Evolutionary conservation across 2,888 invertebrate genomes (phyloP).

Genomic region (Harmothoe impar): DNA sequence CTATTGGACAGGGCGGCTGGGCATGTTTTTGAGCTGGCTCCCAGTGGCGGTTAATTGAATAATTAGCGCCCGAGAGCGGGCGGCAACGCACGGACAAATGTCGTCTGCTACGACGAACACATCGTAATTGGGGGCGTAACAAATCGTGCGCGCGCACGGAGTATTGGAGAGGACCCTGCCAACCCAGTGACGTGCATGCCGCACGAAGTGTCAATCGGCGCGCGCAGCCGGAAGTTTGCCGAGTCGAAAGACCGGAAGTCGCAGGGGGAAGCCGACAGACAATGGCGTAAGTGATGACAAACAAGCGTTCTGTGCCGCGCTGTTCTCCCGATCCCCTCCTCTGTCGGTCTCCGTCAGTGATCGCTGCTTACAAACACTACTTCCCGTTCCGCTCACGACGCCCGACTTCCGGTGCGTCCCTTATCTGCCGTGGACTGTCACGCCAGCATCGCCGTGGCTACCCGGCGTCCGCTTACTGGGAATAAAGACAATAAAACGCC

Average conservation of each 20-base stretch:
- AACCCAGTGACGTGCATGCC: constrained; percentile 34
- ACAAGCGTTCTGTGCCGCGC: constrained; percentile 36
- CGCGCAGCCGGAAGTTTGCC: constrained; percentile 60
- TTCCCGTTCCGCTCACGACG: constrained; percentile 45
- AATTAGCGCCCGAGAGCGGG: constrained; percentile 18
- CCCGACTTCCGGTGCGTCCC: constrained; percentile 45
- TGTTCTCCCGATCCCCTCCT: not conserved
- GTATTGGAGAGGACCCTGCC: not conserved
- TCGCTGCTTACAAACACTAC: constrained; percentile 28
- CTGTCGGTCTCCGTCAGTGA: not conserved
- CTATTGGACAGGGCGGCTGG: not conserved
- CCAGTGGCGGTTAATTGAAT: constrained; percentile 43
- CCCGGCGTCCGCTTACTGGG: not conserved
- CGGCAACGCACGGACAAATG: constrained; percentile 8
- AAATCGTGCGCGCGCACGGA: constrained; percentile 41
- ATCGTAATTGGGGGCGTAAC: constrained; percentile 14
- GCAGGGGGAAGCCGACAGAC: constrained; percentile 55
- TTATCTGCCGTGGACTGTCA: not conserved
- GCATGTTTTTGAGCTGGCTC: not conserved
- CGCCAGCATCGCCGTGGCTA: constrained; percentile 8
- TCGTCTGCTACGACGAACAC: constrained; percentile 34
- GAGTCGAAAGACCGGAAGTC: constrained; percentile 61
- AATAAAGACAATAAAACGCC: not conserved
- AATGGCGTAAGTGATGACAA: constrained; percentile 61
- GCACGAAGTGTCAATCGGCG: constrained; percentile 59